A percentile compares a stretch with the other conserved stretches of the same genome.
These are phyloP conservation scores for Troilus luridus DNA, from an alignment of 2,888 invertebrate species.

Conservation along the genomic window DNA sequence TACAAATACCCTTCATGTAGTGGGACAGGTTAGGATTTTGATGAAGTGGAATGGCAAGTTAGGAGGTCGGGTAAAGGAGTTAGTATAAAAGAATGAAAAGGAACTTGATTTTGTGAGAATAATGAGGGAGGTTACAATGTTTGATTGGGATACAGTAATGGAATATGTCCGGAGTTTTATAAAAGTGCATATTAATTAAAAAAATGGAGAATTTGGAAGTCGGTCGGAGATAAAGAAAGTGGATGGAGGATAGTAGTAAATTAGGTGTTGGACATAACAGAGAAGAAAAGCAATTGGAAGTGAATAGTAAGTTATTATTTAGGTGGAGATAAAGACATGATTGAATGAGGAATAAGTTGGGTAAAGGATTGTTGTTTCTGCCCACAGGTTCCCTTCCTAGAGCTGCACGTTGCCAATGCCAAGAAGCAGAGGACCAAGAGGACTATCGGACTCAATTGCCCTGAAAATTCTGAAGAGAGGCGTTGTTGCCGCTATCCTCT, in stretches of 20 bases:
- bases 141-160: neutral
- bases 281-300: neutral
- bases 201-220: neutral
- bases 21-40: neutral
- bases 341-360: neutral
- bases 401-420: conserved; percentile 74
- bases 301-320: neutral
- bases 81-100: no score
- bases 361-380: conserved; percentile 41
- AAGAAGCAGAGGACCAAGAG: conserved; percentile 80
- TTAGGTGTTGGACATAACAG: neutral
- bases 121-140: no score
- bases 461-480: conserved; percentile 83
- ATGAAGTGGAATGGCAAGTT: no score
- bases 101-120: no score
- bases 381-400: conserved; percentile 74
- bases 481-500: conserved; percentile 96
- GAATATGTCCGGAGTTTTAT: neutral
- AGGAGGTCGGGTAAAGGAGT: no score
- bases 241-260: neutral
- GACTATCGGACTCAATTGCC: conserved; percentile 86
- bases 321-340: neutral
- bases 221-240: neutral
- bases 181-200: neutral
- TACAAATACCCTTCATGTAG: no score